A percentile compares a stretch with the other conserved stretches of the same genome.
Conservation (phyloP, 2,888 invertebrate genomes). For the Tachina grossa region DNA sequence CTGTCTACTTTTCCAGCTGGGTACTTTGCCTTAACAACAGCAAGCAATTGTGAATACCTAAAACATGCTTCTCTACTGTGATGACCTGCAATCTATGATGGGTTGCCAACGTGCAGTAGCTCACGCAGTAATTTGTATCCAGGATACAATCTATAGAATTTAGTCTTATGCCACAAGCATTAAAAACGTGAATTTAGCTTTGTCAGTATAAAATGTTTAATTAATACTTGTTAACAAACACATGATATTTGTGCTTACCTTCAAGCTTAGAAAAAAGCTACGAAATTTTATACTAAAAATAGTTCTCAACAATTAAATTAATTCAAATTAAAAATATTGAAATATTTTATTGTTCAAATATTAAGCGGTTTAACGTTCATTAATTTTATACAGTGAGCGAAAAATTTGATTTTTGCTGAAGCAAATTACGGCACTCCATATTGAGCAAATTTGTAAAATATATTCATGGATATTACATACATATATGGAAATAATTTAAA, state of each 20-base stretch:
- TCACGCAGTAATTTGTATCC: slow-evolving; percentile 68
- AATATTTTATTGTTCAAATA: too few species aligned
- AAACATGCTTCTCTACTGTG: slow-evolving; percentile 44
- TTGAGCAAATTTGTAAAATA: too few species aligned
- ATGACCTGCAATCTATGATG: slow-evolving; percentile 67
- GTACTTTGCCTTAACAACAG: not conserved
- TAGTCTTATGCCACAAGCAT: slow-evolving; percentile 10
- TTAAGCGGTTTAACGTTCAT: too few species aligned
- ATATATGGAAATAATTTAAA: too few species aligned
- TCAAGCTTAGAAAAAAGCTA: not conserved
- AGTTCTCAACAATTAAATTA: too few species aligned
- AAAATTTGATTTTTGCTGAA: too few species aligned
- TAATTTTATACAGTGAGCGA: too few species aligned
- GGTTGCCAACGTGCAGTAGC: slow-evolving; percentile 71
- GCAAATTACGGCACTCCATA: too few species aligned
- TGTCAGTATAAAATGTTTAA: slow-evolving; percentile 43
- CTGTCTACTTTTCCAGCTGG: too few species aligned
- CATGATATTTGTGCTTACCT: not conserved
- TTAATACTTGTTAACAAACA: slow-evolving; percentile 23
- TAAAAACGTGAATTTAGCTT: slow-evolving; percentile 41
- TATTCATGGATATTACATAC: too few species aligned
- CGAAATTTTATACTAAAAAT: not conserved
- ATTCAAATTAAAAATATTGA: too few species aligned
- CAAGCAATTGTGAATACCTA: slow-evolving; percentile 33
- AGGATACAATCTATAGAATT: slow-evolving; percentile 61